Evolutionary conservation across 2,888 invertebrate species (phyloP).

Genomic region (Oscheius sp.): DNA sequence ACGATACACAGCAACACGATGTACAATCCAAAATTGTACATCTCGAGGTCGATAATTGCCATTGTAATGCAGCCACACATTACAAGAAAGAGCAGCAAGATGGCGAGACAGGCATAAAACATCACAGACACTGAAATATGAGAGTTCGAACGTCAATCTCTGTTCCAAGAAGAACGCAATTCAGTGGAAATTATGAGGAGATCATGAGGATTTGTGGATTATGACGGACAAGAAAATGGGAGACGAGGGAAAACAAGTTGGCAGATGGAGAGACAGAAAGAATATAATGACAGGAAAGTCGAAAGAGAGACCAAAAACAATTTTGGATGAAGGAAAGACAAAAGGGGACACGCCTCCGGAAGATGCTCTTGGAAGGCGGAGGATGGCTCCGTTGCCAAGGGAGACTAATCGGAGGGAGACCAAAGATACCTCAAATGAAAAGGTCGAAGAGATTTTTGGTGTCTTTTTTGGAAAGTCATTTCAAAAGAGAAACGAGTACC

Average conservation of each 20-base stretch:
- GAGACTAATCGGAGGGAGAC: too few relatives aligned
- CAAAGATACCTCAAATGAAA: too few relatives aligned
- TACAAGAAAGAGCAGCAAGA: constrained; percentile 66
- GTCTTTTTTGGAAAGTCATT: too few relatives aligned
- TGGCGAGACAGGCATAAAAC: constrained; percentile 73
- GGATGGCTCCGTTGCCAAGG: not conserved
- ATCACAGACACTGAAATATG: constrained; percentile 40
- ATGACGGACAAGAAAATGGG: too few relatives aligned
- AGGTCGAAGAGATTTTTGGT: too few relatives aligned
- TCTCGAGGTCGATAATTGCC: constrained; percentile 71
- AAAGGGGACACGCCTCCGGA: not conserved
- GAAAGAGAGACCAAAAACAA: not conserved
- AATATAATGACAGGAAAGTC: constrained; percentile 1
- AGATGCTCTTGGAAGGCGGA: not conserved
- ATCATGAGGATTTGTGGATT: too few relatives aligned
- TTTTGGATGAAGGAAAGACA: not conserved
- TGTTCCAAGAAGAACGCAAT: not conserved
- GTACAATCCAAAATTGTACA: constrained; percentile 73
- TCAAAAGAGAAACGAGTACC: too few relatives aligned
- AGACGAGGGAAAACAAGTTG: not conserved
- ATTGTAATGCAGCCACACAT: constrained; percentile 70
- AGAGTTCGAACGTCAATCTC: not conserved
- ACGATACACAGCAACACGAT: constrained; percentile 72
- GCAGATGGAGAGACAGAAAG: not conserved
- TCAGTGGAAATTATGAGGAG: too few relatives aligned